These are phyloP conservation scores for Alectura lathami DNA, from an alignment of 2,113 vertebrate species.

Conservation along the genomic window DNA sequence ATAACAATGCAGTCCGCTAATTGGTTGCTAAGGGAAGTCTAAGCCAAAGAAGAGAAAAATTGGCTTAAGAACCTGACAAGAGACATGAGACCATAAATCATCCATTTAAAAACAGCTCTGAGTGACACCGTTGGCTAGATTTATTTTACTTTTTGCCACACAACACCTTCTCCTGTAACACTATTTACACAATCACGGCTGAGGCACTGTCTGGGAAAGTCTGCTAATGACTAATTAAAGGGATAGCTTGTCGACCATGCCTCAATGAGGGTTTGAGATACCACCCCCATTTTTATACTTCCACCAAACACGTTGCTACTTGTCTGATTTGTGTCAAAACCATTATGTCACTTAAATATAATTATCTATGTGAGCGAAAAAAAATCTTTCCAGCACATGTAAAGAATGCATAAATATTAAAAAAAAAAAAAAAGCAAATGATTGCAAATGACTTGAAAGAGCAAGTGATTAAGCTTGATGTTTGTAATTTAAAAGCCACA, in stretches of 20 bases:
- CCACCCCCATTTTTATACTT: neutral
- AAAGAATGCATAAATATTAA: constrained; percentile 42
- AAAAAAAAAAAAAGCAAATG: constrained; percentile 51
- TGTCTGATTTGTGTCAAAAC: constrained; percentile 16
- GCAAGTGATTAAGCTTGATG: constrained; percentile 34
- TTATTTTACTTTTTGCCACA: neutral
- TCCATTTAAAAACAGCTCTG: neutral
- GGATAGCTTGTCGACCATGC: neutral
- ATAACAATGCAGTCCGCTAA: neutral
- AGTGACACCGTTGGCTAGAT: neutral
- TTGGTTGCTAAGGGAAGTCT: neutral
- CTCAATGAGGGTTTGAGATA: neutral
- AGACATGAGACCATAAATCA: neutral
- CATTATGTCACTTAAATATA: constrained; percentile 2
- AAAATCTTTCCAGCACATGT: neutral
- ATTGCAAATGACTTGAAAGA: constrained; percentile 42
- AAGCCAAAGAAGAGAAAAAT: neutral
- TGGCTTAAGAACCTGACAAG: neutral
- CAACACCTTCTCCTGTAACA: neutral
- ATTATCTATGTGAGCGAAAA: neutral
- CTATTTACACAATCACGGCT: neutral
- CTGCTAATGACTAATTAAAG: constrained; percentile 34
- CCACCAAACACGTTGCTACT: neutral
- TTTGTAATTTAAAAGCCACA: constrained; percentile 7
- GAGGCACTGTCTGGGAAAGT: neutral